These are phyloP conservation scores for Orchesella cincta DNA, from an alignment of 1,140 invertebrate genomes.

Conservation along the genomic window DNA sequence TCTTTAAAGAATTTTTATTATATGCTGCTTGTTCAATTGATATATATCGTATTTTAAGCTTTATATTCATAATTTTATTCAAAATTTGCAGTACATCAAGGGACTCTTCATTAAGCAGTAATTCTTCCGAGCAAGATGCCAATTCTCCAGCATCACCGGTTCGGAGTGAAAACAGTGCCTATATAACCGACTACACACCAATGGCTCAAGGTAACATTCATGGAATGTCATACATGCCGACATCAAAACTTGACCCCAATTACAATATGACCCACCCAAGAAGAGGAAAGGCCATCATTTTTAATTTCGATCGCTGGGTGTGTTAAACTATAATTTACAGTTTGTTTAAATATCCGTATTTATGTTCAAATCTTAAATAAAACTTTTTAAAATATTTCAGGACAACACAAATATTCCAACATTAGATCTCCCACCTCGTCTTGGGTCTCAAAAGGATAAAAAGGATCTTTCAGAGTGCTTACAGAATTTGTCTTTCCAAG, in stretches of 20 bases:
- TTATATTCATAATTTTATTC: too few relatives aligned
- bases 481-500: constrained; percentile 43
- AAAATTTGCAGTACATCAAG: not conserved
- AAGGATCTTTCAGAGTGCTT: constrained; percentile 37
- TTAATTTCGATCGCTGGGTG: constrained; percentile 60
- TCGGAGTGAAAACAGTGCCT: not conserved
- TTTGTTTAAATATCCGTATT: constrained; percentile 7
- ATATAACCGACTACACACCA: constrained; percentile 7
- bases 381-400: constrained; percentile 35
- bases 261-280: constrained; percentile 60
- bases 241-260: constrained; percentile 43
- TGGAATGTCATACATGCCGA: constrained; percentile 43
- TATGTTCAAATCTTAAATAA: not conserved
- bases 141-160: not conserved
- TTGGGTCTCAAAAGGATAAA: constrained; percentile 46
- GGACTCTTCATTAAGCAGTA: not conserved
- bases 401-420: constrained; percentile 45
- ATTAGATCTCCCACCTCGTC: constrained; percentile 55
- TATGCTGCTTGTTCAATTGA: too few relatives aligned
- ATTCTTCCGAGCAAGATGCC: not conserved
- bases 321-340: constrained; percentile 32
- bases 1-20: too few relatives aligned
- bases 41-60: too few relatives aligned
- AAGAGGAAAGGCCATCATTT: constrained; percentile 61
- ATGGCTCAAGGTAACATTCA: not conserved